A percentile compares a stretch with the other conserved stretches of the same genome.
These are phyloP conservation scores for Nyctibius bracteatus DNA, from an alignment of 2,113 vertebrate genomes.

Conservation along the genomic window DNA sequence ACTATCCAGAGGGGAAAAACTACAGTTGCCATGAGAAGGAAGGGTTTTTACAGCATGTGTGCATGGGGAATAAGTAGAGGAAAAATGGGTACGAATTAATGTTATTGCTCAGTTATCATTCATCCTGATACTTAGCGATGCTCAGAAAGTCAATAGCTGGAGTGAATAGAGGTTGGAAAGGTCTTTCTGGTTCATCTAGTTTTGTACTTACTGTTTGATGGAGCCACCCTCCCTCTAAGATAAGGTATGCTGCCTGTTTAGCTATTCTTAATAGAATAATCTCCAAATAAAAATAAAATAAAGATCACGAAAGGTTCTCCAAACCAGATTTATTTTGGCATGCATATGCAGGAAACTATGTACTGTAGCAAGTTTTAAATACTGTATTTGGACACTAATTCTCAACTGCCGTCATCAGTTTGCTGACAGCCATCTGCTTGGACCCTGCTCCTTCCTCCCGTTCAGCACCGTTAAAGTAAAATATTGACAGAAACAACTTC, in stretches of 20 bases:
- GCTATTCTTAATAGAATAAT: constrained; percentile 53
- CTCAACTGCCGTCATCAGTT: constrained; percentile 75
- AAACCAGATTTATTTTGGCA: constrained; percentile 78
- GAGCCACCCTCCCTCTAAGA: not conserved
- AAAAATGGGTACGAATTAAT: not conserved
- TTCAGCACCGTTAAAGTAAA: constrained; percentile 70
- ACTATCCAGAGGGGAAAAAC: not conserved
- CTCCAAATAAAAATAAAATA: constrained; percentile 59
- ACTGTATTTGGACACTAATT: constrained; percentile 79
- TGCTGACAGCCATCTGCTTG: constrained; percentile 79
- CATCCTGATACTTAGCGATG: not conserved
- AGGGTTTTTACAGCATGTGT: not conserved
- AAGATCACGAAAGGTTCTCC: constrained; percentile 72
- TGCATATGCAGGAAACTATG: constrained; percentile 70
- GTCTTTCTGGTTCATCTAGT: not conserved
- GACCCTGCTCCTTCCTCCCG: constrained; percentile 70
- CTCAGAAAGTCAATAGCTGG: not conserved
- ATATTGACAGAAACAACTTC: constrained; percentile 71
- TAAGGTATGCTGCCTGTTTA: constrained; percentile 1
- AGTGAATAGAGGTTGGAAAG: not conserved
- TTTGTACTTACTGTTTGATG: not conserved
- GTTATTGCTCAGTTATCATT: not conserved
- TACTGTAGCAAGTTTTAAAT: constrained; percentile 75
- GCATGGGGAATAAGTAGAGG: not conserved
- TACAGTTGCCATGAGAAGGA: not conserved